Base-by-base conservation (phyloP, 2,888 invertebrate genomes). In the Tridacna crocea region DNA sequence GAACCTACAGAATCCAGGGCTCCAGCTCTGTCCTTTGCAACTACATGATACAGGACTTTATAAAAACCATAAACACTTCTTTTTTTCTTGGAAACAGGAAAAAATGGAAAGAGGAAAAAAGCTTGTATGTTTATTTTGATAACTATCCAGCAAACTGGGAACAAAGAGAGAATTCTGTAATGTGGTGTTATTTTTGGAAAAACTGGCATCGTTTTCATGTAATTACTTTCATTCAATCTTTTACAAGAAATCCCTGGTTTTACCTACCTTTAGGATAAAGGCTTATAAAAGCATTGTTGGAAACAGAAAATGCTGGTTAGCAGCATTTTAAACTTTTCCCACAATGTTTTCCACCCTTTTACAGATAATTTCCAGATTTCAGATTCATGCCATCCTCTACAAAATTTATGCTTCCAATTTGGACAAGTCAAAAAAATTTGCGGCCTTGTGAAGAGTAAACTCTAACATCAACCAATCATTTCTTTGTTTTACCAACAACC, bases 61-160 rank as follows among this genome's bases (percentile, higher is more conserved):
- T 8, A 4, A 4, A 4, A 36, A 36, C 2, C 36, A 36, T 36
- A 36, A 36, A 36, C 36, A 36, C 36, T 61, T 61, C 61, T 61
- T 61, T 61, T 61, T 61, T 13, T 61, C 58, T 19, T 17, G 58
- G n/a, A 58, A 13, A 61, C 61, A 61, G 22, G 24, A 13, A 61
- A 61, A n/a, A n/a, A n/a, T 17, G 58, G n/a, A 58, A 13, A 61
- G 8, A 61, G 22, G 24, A 13, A 61, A 61, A 61, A 61, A 24
- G 24, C 61, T 13, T n/a, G 61, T 61, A 17, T 61, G 61, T 61
- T 61, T n/a, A 61, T 24, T 61, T 61, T 61, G 61, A 61, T 61
- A 19, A 61, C n/a, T 13, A 61, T 22, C 61, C 19, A 61, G 22
- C 24, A 61, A 61, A 61, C 61, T n/a, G 22, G 8, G n/a, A 61